A percentile compares a stretch with the other conserved stretches of the same genome.
Evolutionary conservation across 2,113 vertebrate species (phyloP).

Genomic region (Ursus arctos): DNA sequence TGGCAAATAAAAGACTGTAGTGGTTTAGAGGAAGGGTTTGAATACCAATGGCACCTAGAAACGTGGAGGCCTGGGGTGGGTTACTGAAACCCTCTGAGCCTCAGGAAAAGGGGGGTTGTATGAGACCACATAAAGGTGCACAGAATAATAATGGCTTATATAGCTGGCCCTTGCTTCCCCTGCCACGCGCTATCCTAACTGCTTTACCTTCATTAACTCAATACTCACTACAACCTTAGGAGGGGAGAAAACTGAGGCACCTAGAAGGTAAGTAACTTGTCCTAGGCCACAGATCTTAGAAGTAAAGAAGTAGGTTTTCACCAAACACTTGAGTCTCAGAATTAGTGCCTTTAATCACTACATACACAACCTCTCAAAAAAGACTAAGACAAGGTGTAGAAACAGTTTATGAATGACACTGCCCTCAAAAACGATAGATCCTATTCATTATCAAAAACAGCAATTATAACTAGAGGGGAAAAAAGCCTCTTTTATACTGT

Average conservation of each 20-base stretch:
- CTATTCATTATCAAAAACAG: neutral
- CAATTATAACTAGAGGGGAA: neutral
- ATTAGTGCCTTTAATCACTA: neutral
- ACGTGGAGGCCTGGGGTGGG: neutral
- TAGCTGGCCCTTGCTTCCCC: no score
- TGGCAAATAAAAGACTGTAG: neutral
- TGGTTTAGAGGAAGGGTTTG: neutral
- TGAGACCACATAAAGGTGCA: fast-evolving
- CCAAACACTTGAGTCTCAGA: neutral
- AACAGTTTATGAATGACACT: constrained; percentile 40
- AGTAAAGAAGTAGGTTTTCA: neutral
- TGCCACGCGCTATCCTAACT: neutral
- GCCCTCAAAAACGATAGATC: neutral
- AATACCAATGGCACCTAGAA: neutral
- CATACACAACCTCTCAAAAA: neutral
- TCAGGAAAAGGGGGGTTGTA: neutral
- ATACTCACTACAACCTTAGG: neutral
- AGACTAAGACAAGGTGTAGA: neutral
- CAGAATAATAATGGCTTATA: neutral
- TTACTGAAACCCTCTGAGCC: neutral
- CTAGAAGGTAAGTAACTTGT: neutral
- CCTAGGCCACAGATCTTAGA: neutral
- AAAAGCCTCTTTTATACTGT: neutral
- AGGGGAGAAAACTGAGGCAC: neutral
- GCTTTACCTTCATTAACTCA: neutral